These are phyloP conservation scores for Bovichtus diacanthus DNA, from an alignment of 2,797 vertebrate species.

Conservation along the genomic window DNA sequence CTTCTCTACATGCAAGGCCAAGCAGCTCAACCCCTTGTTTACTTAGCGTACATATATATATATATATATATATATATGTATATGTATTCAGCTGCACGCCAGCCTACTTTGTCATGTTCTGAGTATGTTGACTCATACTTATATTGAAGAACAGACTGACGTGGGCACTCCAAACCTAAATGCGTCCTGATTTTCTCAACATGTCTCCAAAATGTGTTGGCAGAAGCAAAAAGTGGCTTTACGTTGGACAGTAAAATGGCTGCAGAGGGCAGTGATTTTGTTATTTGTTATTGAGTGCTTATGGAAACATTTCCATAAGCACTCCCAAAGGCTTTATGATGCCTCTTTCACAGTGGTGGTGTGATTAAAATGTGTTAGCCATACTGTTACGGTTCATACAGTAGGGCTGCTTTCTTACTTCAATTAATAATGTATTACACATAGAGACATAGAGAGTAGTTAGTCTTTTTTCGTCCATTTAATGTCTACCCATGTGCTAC, in stretches of 20 bases:
- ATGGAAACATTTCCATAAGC: slow-evolving; percentile 5
- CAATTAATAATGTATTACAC: neutral
- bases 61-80: too few species aligned
- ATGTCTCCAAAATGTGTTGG: slow-evolving; percentile 19
- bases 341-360: neutral
- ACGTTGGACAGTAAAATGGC: slow-evolving; percentile 3
- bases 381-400: neutral
- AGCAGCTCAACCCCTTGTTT: slow-evolving; percentile 20
- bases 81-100: slow-evolving; percentile 34
- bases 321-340: slow-evolving; percentile 6
- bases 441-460: neutral
- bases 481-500: neutral
- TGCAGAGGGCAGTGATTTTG: neutral
- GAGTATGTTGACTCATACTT: slow-evolving; percentile 18
- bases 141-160: slow-evolving; percentile 10
- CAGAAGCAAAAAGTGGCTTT: slow-evolving; percentile 1
- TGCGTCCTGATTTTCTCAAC: slow-evolving; percentile 6
- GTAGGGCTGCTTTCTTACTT: neutral
- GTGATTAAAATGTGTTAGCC: neutral
- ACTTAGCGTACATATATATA: too few species aligned
- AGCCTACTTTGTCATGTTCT: slow-evolving; percentile 23
- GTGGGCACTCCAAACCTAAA: neutral
- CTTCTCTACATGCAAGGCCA: slow-evolving; percentile 29
- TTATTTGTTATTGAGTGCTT: too few species aligned
- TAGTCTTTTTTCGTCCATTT: neutral